Percentiles rank a stretch among this genome's conserved stretches.
Conservation (phyloP, 2,797 vertebrate genomes). For the Staurois parvus region DNA sequence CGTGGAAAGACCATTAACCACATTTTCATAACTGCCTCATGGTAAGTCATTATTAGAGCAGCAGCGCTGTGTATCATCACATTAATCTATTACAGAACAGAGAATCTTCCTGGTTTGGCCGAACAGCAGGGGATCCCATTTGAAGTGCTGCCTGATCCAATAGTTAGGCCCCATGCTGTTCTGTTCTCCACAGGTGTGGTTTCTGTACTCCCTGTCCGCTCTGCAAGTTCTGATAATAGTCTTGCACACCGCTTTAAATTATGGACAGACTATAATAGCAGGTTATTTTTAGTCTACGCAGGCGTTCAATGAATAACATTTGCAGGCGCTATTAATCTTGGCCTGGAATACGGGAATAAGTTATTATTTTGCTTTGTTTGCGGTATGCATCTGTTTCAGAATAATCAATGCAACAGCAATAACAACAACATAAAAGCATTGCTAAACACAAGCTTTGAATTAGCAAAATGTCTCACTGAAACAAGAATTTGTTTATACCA, state of each 20-base stretch:
- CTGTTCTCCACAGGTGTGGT: conserved; percentile 49
- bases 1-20: conserved; percentile 48
- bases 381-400: background rate
- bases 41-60: conserved; percentile 50
- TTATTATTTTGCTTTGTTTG: conserved; percentile 16
- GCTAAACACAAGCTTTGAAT: conserved; percentile 1
- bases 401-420: conserved; percentile 15
- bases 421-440: conserved; percentile 7
- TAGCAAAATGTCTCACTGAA: background rate
- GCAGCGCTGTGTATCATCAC: conserved; percentile 32
- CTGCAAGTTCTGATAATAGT: conserved; percentile 46
- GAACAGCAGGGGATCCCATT: conserved; percentile 53
- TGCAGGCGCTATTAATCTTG: conserved; percentile 26
- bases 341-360: background rate
- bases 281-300: conserved; percentile 43
- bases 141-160: conserved; percentile 56
- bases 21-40: conserved; percentile 54
- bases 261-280: conserved; percentile 43
- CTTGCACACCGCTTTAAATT: conserved; percentile 49
- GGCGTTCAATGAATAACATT: conserved; percentile 1
- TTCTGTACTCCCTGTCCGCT: conserved; percentile 34
- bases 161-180: conserved; percentile 36
- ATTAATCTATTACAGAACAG: conserved; percentile 54
- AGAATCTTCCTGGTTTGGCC: conserved; percentile 44
- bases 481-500: background rate